Evolutionary conservation across 2,113 vertebrate genomes (phyloP), one percentile per base, ranked within the genome.

Genomic region (Phainopepla nitens): DNA sequence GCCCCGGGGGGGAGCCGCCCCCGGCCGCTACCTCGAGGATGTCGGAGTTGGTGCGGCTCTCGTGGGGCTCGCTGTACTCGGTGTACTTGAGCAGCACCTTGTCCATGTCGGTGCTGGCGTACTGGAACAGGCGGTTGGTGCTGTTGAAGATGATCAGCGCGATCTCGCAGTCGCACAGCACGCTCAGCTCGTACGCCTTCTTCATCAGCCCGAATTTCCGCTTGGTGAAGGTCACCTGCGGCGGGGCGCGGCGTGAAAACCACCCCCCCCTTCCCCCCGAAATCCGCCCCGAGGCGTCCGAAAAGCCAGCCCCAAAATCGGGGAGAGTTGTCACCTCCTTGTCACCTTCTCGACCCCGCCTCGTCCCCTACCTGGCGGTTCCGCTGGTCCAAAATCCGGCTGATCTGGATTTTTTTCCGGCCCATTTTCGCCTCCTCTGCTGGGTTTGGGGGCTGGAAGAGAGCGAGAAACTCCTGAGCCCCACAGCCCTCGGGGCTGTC

Each of bases 101-200:
- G 97, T 99, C 99, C 99, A 99, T 99, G 97, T 99, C 99, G 1
- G 98, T 99, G 98, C 99, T 99, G 96, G 99, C 99, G 2, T 99
- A 99, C 98, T 99, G 99, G 98, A 99, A 99, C 45, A 99, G 98
- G 16, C 99, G 98, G 95, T 99, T 99, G 89, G 99, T 98, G 98
- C 98, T 99, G 98, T 99, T 99, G 98, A 99, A 99, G 98, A 99
- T 99, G 98, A 99, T 99, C 88, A 99, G 99, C 33, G 99, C 99
- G 35, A 99, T 99, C 98, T 99, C 99, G 12, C 99, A 99, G 98
- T 99, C 99, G 4, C 99, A 99, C 81, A 99, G 98, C 89, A 99
- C 99, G 18, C 99, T 99, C 98, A 99, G 97, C 97, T 99, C 99
- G 0, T 99, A 99, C 0, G 99, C 99, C 94, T 99, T 99, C 98